Evolutionary conservation across 2,113 vertebrate genomes (phyloP).

Genomic region (Ceuthmochares aereus): DNA sequence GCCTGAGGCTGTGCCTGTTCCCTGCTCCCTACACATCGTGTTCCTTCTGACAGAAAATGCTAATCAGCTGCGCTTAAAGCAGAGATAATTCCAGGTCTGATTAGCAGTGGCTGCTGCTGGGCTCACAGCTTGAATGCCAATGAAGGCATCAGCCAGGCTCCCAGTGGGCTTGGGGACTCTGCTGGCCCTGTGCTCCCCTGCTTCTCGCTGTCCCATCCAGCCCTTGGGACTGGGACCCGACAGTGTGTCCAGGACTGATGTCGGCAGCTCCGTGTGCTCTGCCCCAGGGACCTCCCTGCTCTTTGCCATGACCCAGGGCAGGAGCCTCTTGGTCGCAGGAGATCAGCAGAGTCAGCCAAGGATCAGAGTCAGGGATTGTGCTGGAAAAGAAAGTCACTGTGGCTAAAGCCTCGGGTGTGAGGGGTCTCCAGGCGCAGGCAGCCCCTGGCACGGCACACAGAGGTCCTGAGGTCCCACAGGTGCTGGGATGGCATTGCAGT

Average conservation of each 20-base stretch:
- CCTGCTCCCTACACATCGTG: neutral
- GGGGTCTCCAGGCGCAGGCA: neutral
- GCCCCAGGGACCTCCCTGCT: neutral
- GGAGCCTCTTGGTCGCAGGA: neutral
- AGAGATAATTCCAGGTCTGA: constrained; percentile 61
- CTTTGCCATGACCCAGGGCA: neutral
- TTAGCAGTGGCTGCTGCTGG: constrained; percentile 28
- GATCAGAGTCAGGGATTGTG: neutral
- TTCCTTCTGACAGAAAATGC: constrained; percentile 52
- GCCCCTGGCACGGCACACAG: accelerated
- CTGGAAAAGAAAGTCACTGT: neutral
- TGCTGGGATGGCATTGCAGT: accelerated
- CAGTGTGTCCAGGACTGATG: neutral
- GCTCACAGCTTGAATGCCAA: neutral
- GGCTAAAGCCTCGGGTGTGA: neutral
- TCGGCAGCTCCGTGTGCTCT: neutral
- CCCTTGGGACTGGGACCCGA: neutral
- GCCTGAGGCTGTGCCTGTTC: constrained; percentile 22
- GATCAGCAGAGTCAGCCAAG: neutral
- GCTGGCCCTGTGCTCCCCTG: neutral
- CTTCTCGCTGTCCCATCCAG: neutral
- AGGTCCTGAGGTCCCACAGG: neutral
- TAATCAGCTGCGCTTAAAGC: constrained; percentile 48
- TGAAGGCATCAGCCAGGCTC: neutral
- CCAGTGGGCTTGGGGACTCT: neutral